These are phyloP conservation scores for Anneissia japonica DNA, from an alignment of 35 echinoderm and acorn worm species.

Conservation along the genomic window DNA sequence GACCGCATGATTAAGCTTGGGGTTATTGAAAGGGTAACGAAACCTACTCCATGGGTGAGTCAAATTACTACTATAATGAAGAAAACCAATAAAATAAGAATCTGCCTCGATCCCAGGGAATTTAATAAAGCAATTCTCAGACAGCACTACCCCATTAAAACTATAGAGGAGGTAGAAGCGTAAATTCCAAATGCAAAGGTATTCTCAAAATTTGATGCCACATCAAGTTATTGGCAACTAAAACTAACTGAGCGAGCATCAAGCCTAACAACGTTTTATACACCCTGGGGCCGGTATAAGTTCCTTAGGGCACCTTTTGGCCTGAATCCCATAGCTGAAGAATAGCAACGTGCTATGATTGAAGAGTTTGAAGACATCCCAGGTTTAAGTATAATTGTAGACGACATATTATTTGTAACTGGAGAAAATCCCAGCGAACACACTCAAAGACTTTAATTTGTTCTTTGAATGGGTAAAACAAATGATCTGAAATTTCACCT, in stretches of 20 bases:
- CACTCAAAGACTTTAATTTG: neutral
- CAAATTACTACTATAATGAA: conserved; percentile 17
- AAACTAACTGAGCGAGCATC: neutral
- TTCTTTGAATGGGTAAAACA: neutral
- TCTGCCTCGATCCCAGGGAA: conserved; percentile 38
- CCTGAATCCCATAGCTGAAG: neutral
- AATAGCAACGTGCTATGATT: neutral
- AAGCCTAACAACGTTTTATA: neutral
- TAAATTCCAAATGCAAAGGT: conserved; percentile 31
- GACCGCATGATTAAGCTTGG: conserved; percentile 9
- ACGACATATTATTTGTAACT: neutral
- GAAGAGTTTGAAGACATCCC: neutral
- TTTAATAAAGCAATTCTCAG: conserved; percentile 18
- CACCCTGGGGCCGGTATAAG: neutral
- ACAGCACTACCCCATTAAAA: conserved; percentile 23
- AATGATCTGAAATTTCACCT: neutral
- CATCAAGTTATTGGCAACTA: conserved; percentile 3
- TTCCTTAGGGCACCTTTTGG: neutral
- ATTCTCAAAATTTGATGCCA: conserved; percentile 11
- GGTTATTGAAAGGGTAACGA: conserved; percentile 8
- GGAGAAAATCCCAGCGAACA: neutral
- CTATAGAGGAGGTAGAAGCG: conserved; percentile 12
- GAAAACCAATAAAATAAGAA: neutral
- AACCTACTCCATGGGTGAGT: conserved; percentile 35
- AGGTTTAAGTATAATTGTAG: neutral